phyloP scores from a whole-genome alignment of 2,888 invertebrate genomes.

The Magallana nippona region DNA sequence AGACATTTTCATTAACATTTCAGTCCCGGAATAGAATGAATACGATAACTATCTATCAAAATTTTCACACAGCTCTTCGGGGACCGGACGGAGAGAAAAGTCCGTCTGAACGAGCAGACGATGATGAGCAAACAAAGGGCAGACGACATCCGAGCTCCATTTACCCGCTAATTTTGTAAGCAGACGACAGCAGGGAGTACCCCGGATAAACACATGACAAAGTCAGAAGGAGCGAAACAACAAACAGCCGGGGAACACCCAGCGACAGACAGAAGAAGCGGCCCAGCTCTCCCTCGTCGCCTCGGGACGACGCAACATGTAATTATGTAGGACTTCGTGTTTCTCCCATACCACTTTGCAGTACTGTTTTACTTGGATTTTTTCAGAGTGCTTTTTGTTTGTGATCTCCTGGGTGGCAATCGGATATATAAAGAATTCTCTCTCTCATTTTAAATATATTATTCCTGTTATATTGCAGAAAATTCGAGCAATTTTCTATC shows the following conservation, averaged over 20 bases:
- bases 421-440: neutral
- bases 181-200: slow-evolving; percentile 40
- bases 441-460: neutral
- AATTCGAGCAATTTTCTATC: no score
- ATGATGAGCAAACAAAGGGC: slow-evolving; percentile 29
- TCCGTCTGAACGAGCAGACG: slow-evolving; percentile 6
- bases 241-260: slow-evolving; percentile 25
- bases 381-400: neutral
- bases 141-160: slow-evolving; percentile 37
- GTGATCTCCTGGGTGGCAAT: slow-evolving; percentile 7
- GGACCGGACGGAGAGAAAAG: slow-evolving; percentile 17
- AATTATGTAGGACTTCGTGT: slow-evolving; percentile 7
- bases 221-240: neutral
- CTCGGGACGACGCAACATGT: neutral
- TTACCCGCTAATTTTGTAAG: slow-evolving; percentile 40
- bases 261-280: neutral
- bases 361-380: neutral
- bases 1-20: slow-evolving; percentile 17
- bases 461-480: neutral
- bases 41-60: slow-evolving; percentile 26
- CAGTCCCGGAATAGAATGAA: slow-evolving; percentile 6
- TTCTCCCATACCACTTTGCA: slow-evolving; percentile 14
- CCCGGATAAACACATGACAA: slow-evolving; percentile 26
- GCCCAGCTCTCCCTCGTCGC: slow-evolving; percentile 1
- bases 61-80: slow-evolving; percentile 28